phyloP scores from a whole-genome alignment of 2,113 vertebrate genomes.

The Lamprologus callipterus region DNA sequence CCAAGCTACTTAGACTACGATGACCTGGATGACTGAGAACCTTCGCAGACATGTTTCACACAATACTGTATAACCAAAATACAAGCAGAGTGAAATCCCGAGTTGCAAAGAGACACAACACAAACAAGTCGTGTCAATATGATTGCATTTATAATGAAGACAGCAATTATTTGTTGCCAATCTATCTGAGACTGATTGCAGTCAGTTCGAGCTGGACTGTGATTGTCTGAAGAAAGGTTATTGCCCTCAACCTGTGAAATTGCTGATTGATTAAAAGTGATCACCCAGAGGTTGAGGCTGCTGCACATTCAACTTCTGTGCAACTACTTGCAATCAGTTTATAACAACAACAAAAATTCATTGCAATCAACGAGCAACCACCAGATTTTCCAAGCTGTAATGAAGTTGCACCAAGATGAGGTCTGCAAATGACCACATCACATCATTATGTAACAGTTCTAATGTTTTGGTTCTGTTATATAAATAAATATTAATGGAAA shows the following conservation, averaged over 20 bases:
- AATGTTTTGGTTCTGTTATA: background rate
- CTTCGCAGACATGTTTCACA: background rate
- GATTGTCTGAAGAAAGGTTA: background rate
- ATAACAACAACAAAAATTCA: background rate
- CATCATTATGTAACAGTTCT: background rate
- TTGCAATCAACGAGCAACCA: background rate
- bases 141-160: background rate
- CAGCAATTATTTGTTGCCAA: background rate
- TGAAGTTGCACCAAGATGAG: background rate
- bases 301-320: background rate
- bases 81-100: background rate
- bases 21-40: background rate
- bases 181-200: background rate
- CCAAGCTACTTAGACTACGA: background rate
- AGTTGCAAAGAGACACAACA: background rate
- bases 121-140: background rate
- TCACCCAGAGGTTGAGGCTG: background rate
- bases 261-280: background rate
- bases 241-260: background rate
- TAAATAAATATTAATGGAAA: background rate
- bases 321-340: background rate
- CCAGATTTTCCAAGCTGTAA: background rate
- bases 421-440: background rate
- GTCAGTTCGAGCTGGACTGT: background rate
- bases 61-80: background rate